A percentile compares a stretch with the other conserved stretches of the same genome.
These are phyloP conservation scores for Cecropterus lyciades DNA, from an alignment of 1,140 invertebrate genomes.

Conservation along the genomic window DNA sequence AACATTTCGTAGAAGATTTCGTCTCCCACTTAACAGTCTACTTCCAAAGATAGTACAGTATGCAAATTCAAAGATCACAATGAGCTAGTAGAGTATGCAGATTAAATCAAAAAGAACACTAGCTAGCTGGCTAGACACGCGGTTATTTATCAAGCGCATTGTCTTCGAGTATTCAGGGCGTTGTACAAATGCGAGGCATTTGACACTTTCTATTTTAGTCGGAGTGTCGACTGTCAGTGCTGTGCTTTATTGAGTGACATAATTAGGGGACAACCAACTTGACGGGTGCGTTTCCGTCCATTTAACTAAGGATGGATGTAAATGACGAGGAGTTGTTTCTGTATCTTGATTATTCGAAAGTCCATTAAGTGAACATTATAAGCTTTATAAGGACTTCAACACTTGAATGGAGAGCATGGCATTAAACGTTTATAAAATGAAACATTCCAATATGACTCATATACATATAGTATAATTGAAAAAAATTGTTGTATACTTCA, in stretches of 20 bases:
- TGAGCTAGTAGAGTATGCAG: slow-evolving; percentile 11
- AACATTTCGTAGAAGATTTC: slow-evolving; percentile 15
- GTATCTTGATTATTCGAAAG: slow-evolving; percentile 14
- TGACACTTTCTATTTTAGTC: slow-evolving; percentile 76
- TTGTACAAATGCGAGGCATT: slow-evolving; percentile 59
- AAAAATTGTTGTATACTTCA: no score
- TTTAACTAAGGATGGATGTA: slow-evolving; percentile 6
- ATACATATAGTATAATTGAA: no score
- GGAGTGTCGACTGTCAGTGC: slow-evolving; percentile 47
- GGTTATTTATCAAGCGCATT: slow-evolving; percentile 48
- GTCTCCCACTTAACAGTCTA: not conserved
- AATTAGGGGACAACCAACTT: slow-evolving; percentile 39
- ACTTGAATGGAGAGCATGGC: not conserved
- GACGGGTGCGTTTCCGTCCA: slow-evolving; percentile 23
- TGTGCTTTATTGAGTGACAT: slow-evolving; percentile 56
- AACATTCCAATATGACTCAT: no score
- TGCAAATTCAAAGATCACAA: slow-evolving; percentile 7
- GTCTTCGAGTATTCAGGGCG: slow-evolving; percentile 59
- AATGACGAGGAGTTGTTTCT: slow-evolving; percentile 22
- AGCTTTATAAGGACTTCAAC: not conserved
- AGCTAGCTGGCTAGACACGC: slow-evolving; percentile 7
- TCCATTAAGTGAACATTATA: slow-evolving; percentile 31
- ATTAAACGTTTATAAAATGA: not conserved
- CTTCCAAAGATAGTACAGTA: slow-evolving; percentile 18
- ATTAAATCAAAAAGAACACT: slow-evolving; percentile 24